phyloP scores from a whole-genome alignment of 1,140 invertebrate genomes.

The Sycophila sp. region DNA sequence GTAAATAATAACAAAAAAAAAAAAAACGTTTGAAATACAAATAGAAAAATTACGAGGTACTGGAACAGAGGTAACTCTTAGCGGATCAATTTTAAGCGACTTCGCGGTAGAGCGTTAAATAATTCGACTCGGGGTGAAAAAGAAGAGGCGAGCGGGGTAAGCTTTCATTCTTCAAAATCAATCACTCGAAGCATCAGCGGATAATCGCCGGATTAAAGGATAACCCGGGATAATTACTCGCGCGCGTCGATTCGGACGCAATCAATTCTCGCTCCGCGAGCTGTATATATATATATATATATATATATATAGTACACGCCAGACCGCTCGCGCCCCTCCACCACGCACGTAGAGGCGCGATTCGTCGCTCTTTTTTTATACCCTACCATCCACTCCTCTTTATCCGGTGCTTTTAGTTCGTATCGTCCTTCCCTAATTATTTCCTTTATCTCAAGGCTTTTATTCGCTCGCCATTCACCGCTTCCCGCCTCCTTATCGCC shows the following conservation, averaged over 20 bases:
- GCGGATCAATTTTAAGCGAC: neutral
- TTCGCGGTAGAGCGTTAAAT: neutral
- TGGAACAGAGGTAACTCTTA: neutral
- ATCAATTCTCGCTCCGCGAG: constrained; percentile 27
- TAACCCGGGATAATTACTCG: constrained; percentile 36
- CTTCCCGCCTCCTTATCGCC: constrained; percentile 3
- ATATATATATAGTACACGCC: too few relatives aligned
- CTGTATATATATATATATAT: too few relatives aligned
- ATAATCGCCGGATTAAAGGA: constrained; percentile 34
- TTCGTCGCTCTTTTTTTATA: neutral
- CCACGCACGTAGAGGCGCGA: too few relatives aligned
- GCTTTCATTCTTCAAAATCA: constrained; percentile 18
- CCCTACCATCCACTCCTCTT: neutral
- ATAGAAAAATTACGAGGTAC: too few relatives aligned
- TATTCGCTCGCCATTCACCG: constrained; percentile 3
- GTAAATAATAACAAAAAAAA: too few relatives aligned
- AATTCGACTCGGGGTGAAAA: neutral
- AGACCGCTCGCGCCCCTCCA: too few relatives aligned
- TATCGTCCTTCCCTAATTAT: neutral
- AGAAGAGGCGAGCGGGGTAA: neutral
- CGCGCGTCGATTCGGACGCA: constrained; percentile 23
- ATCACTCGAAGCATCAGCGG: constrained; percentile 29
- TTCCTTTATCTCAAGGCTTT: constrained; percentile 9
- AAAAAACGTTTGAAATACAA: too few relatives aligned
- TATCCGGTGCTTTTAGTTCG: neutral